phyloP scores from a whole-genome alignment of 2,113 vertebrate species.

The Hemiscyllium ocellatum region DNA sequence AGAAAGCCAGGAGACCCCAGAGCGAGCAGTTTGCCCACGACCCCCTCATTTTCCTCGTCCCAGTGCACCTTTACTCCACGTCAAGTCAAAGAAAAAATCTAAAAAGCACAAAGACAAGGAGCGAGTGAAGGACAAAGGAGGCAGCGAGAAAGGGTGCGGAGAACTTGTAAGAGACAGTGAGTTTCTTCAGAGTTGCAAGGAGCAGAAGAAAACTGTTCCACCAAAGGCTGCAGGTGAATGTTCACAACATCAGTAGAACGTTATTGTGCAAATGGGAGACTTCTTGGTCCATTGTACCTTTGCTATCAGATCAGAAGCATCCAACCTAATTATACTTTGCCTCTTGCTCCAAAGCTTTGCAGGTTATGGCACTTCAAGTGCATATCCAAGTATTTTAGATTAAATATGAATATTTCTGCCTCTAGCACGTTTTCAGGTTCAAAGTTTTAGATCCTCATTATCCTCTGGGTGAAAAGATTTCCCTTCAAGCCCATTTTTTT shows the following conservation, averaged over 20 bases:
- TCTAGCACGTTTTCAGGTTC: not conserved
- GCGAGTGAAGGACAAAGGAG: conserved; percentile 63
- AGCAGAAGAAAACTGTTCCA: conserved; percentile 55
- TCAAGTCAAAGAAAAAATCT: conserved; percentile 79
- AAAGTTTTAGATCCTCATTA: too few species aligned
- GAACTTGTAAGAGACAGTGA: conserved; percentile 55
- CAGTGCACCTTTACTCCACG: conserved; percentile 51
- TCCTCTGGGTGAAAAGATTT: too few species aligned
- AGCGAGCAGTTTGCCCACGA: conserved; percentile 58
- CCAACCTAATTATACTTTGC: not conserved
- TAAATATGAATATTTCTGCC: not conserved
- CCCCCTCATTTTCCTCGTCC: conserved; percentile 49
- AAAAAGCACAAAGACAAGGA: conserved; percentile 93
- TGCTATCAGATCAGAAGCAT: not conserved
- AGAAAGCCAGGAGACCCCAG: conserved; percentile 60
- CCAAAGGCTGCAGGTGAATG: conserved; percentile 67
- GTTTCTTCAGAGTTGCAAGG: conserved; percentile 51
- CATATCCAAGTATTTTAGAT: not conserved
- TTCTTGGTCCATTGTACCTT: not conserved
- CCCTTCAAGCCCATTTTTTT: too few species aligned
- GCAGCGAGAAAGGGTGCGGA: conserved; percentile 50
- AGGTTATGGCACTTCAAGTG: not conserved
- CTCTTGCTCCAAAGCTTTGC: not conserved
- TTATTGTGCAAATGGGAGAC: not conserved
- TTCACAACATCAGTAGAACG: not conserved